Evolutionary conservation across 1,140 invertebrate genomes (phyloP), one percentile per base, ranked within the genome.

Genomic region (Fopius arisanus): DNA sequence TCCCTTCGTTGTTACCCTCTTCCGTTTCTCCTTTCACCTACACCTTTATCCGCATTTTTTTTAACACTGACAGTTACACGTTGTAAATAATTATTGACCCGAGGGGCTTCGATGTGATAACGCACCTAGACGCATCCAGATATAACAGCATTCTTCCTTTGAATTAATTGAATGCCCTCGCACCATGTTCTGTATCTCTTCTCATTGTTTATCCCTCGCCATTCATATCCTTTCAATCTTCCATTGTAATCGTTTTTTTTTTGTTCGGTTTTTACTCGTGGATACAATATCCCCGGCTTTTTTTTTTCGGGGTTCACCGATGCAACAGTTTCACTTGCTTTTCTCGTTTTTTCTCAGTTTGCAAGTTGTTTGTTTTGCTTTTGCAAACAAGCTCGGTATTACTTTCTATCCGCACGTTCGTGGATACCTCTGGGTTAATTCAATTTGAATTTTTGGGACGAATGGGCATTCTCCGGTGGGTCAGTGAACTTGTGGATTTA

Each of bases 61-160:
- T 48, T n/a, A 12, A 5, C n/a, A 19, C 16, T 48, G 14, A 16
- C 43, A n/a, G 54, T 69, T 54, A 31, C 23, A 51, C 28, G 48
- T 7, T 29, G 71, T 67, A 73, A 73, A 73, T 73, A 73, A 73
- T 66, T 31, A 51, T 37, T 26, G 19, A 21, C 65, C n/a, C 5
- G 29, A 26, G 16, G 14, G 23, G 10, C 28, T 16, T 37, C 6
- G 54, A 28, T 23, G 43, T 41, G 10, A 16, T 23, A 41, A 33
- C 33, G 23, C 19, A 28, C 28, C 31, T 6, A 67, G 12, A 62
- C 31, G 37, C 41, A 31, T 66, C n/a, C 16, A 66, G 2, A 66
- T 3, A 66, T 29, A 16, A 69, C 23, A 43, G 31, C 31, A 67
- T 67, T 26, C 37, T 43, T 69, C 28, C 43, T 69, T 69, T n/a